These are phyloP conservation scores for Tipula unca DNA, from an alignment of 2,888 invertebrate species.

Conservation along the genomic window DNA sequence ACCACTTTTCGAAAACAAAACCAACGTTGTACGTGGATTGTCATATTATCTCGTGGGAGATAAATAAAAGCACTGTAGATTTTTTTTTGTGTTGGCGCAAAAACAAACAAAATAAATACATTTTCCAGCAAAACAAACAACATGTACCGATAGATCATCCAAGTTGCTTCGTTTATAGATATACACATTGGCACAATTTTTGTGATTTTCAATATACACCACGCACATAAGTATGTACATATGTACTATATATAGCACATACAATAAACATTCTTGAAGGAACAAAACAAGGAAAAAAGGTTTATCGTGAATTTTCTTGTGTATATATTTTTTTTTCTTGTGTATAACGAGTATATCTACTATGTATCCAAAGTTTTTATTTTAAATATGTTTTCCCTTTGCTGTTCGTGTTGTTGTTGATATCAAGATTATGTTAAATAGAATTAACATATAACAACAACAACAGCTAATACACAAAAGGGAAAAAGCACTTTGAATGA, in stretches of 20 bases:
- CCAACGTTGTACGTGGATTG: background rate
- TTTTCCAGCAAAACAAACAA: background rate
- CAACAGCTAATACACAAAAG: background rate
- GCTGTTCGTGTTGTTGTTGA: background rate
- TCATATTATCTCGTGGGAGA: background rate
- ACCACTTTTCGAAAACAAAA: background rate
- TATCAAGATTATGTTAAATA: constrained; percentile 14
- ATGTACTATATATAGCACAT: background rate
- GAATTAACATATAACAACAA: background rate
- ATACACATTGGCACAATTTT: background rate
- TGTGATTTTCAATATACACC: background rate
- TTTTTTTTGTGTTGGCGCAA: background rate
- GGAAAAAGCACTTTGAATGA: background rate
- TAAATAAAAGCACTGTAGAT: background rate
- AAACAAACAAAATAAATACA: background rate
- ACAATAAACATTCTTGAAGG: background rate
- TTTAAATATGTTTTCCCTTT: background rate
- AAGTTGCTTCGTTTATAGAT: background rate
- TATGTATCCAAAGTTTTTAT: background rate
- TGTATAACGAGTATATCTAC: background rate
- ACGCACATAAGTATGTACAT: background rate
- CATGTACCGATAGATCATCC: background rate
- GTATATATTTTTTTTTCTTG: too few species aligned
- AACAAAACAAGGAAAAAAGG: background rate
- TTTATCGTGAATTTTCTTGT: background rate